phyloP scores from a whole-genome alignment of 2,888 invertebrate species.

The Calameuta pallipes region DNA sequence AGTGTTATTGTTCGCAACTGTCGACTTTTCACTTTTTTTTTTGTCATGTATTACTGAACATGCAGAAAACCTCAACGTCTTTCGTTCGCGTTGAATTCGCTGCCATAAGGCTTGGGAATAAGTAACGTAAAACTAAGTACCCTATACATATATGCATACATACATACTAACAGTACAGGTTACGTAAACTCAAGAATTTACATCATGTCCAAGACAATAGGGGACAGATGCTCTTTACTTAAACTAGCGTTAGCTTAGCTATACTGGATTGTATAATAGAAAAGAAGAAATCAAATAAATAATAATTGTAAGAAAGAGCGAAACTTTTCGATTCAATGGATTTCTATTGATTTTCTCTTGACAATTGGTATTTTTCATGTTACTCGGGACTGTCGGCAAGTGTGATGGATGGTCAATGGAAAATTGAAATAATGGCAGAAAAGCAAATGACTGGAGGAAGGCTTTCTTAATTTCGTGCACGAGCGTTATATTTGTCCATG shows the following conservation, averaged over 20 bases:
- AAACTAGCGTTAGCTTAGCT: not conserved
- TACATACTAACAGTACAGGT: not conserved
- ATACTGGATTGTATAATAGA: not conserved
- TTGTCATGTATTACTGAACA: not conserved
- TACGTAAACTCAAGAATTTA: not conserved
- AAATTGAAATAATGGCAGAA: not conserved
- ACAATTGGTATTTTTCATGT: not conserved
- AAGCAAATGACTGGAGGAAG: not conserved
- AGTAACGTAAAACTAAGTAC: not conserved
- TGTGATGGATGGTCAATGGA: not conserved
- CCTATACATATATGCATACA: not conserved
- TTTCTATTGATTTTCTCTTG: not conserved
- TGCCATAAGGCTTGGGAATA: not conserved
- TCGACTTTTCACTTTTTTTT: not conserved
- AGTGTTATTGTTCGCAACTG: not conserved
- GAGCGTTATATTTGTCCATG: not conserved
- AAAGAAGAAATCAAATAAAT: not conserved
- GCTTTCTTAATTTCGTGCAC: not conserved
- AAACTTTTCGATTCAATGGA: not conserved
- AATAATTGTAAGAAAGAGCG: not conserved
- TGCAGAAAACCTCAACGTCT: not conserved
- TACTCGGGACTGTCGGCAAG: not conserved
- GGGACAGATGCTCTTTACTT: not conserved
- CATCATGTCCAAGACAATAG: not conserved
- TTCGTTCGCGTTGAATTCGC: not conserved